Evolutionary conservation across 2,797 vertebrate species (phyloP), one percentile per base, ranked within the genome.

Genomic region (Saxicola maurus): DNA sequence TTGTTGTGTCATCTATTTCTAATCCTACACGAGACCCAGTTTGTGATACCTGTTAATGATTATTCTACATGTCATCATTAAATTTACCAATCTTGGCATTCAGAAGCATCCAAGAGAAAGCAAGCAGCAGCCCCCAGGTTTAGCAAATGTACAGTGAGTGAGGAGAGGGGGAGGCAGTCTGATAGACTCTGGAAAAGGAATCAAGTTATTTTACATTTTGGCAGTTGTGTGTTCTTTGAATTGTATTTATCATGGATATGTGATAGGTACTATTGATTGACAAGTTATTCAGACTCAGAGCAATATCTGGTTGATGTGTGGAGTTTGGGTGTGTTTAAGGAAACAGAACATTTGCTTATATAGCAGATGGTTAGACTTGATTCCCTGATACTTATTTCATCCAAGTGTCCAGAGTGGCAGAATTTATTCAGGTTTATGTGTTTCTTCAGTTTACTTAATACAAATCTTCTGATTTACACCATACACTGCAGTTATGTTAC

Each of bases 71-170:
- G n/a, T 68, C 21, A 56, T 77, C 4, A 7, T 60, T 76, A 83
- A 69, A 79, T 67, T 64, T 20, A 23, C 10, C 15, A 49, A 1
- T 33, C 83, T 52, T 67, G 40, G 53, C 35, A 18, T 31, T 75
- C 31, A 51, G 37, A 62, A 86, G 25, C 28, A 45, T 82, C 30
- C 12, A 31, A 1, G 2, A 72, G 66, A 61, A 83, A 64, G 49
- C 19, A 51, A 43, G 28, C 18, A 33, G 45, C 52, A 66, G 28
- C 20, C 20, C 13, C 17, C 37, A 30, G 52, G 33, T 61, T 72
- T 49, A 69, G 40, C 5, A 1, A 13, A 13, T 8, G 4, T 27
- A 5, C 2, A 1, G 17, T 14, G 51, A 55, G 11, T 6, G 20
- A 75, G 45, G 31, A 68, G 60, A 57, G 10, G 27, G 40, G 31